Percentiles rank a stretch among this genome's conserved stretches.
Conservation (phyloP, 2,113 vertebrate genomes). For the Ellobius talpinus region DNA sequence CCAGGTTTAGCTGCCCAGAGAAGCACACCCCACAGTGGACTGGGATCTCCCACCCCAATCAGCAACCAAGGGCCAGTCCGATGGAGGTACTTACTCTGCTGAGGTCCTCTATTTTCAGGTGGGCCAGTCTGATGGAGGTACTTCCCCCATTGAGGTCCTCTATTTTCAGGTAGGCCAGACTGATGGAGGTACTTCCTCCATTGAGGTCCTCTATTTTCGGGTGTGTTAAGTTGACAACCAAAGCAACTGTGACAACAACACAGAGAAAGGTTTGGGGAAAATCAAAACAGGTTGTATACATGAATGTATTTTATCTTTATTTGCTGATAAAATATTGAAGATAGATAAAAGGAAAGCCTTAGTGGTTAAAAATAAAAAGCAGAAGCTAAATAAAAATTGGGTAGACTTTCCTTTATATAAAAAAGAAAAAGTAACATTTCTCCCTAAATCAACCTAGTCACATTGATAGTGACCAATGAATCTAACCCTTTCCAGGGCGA, state of each 20-base stretch:
- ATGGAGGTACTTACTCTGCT: not conserved
- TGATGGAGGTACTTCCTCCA: too few relatives aligned
- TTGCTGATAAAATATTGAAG: not conserved
- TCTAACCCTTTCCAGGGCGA: not conserved
- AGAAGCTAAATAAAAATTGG: not conserved
- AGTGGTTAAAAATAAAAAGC: too few relatives aligned
- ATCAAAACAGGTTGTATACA: not conserved
- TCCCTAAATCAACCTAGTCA: not conserved
- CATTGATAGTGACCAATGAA: not conserved
- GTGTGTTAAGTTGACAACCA: not conserved
- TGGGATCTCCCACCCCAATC: not conserved
- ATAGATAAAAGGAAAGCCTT: not conserved
- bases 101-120: not conserved
- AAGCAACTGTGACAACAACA: not conserved
- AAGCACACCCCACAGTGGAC: not conserved
- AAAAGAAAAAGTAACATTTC: not conserved
- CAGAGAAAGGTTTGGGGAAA: not conserved
- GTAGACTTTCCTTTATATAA: not conserved
- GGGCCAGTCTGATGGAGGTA: too few relatives aligned
- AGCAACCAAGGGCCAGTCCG: not conserved
- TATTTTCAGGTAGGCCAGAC: too few relatives aligned
- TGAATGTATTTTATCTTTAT: not conserved
- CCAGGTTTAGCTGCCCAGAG: not conserved
- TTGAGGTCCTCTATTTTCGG: too few relatives aligned
- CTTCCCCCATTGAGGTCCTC: too few relatives aligned